Evolutionary conservation across 2,797 vertebrate genomes (phyloP).

Genomic region (Pangasius larnaudii): DNA sequence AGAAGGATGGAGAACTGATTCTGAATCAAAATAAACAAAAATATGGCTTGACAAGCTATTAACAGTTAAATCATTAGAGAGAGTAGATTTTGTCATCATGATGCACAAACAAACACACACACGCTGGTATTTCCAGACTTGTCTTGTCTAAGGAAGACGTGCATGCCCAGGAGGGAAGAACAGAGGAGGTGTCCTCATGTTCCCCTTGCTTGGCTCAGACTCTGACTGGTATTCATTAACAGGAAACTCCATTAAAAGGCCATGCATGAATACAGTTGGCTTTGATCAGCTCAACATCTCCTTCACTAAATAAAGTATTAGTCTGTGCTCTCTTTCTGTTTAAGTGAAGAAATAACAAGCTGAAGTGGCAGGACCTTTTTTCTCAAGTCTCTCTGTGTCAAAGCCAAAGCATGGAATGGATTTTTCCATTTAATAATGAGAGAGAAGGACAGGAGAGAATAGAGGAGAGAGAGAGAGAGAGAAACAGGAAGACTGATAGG

Average conservation of each 20-base stretch:
- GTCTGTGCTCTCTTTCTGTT: constrained; percentile 33
- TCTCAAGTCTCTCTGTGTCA: constrained; percentile 33
- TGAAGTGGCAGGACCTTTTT: constrained; percentile 24
- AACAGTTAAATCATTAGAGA: background rate
- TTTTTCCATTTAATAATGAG: constrained; percentile 22
- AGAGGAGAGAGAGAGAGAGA: background rate
- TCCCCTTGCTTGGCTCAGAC: constrained; percentile 48
- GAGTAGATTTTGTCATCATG: background rate
- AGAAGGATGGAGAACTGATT: background rate
- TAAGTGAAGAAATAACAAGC: constrained; percentile 48
- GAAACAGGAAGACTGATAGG: background rate
- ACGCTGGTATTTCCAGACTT: background rate
- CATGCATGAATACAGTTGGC: constrained; percentile 73
- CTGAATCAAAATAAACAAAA: background rate
- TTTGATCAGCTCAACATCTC: constrained; percentile 67
- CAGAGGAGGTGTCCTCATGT: constrained; percentile 44
- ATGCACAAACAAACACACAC: background rate
- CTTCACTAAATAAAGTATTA: constrained; percentile 43
- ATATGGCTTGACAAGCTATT: background rate
- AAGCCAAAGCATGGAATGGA: constrained; percentile 16
- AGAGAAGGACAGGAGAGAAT: background rate
- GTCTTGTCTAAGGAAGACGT: background rate
- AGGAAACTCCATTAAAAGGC: constrained; percentile 77
- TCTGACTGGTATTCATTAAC: constrained; percentile 70
- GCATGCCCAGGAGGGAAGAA: background rate